Evolutionary conservation across 1,140 invertebrate genomes (phyloP), one percentile per base, ranked within the genome.

Genomic region (Matsumurasca onukii): DNA sequence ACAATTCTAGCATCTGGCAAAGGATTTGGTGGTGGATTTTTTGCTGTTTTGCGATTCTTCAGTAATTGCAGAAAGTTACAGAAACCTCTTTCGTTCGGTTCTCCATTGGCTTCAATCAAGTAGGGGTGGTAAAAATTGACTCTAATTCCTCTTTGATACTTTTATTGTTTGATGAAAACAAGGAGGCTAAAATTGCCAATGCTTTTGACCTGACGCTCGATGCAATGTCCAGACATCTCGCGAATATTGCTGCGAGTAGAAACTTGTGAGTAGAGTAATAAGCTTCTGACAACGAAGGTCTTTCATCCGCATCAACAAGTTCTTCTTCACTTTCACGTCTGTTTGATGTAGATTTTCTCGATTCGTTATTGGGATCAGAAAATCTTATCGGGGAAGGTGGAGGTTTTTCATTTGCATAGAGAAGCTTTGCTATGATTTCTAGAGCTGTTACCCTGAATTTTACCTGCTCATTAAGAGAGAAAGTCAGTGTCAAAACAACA

Each of bases 151-250:
- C 12, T 81, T 74, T 3, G 68, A 70, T 24, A 71, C 74, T 17
- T 61, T 22, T 24, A 55, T 81, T 77, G 1, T 73, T 72, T 3
- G 80, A 80, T 1, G 80, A 76, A 0, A 82, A 79, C 67, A 83
- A 80, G 31, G 82, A 80, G 0, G 82, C 79, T 12, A 88, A 75
- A 20, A 81, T 81, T 0, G 80, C 75, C 70, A 88, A 80, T 0
- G 86, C 85, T 77, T 84, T 82, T 1, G 85, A 80, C 70, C 86
- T 77, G 3, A 88, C 84, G 76, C 82, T 80, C 30, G 83, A 81
- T 13, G 86, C 85, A 5, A 74, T 73, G 76, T 89, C 87, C 27
- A 78, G 78, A 71, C 83, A 86, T 39, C 83, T 78, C 9, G 78
- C 78, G 39, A 86, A 72, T 25, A 85, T 76, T 2, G 81, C 76